Conservation (phyloP, 2,797 vertebrate species). For the Coluber constrictor region DNA sequence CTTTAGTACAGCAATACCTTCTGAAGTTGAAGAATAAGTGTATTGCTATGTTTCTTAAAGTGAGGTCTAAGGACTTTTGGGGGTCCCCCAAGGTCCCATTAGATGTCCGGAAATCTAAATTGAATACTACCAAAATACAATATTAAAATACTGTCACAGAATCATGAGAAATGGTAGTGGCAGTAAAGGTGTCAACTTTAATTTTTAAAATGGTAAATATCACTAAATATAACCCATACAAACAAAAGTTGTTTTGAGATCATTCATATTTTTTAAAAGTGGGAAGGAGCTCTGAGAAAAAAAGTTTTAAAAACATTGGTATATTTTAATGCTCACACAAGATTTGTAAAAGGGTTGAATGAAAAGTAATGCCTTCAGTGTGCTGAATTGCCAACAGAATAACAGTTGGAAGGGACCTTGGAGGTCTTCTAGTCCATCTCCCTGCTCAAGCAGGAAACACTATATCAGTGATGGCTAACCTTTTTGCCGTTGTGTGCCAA, state of each 20-base stretch:
- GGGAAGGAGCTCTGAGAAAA: not conserved
- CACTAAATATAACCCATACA: not conserved
- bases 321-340: not conserved
- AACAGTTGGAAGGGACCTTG: too few relatives aligned
- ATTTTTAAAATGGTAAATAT: not conserved
- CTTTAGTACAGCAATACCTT: not conserved
- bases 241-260: not conserved
- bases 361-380: not conserved
- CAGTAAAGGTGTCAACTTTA: not conserved
- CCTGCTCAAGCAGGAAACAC: too few relatives aligned
- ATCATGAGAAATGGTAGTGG: not conserved
- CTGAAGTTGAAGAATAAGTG: not conserved
- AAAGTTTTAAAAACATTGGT: not conserved
- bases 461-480: too few relatives aligned
- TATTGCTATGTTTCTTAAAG: not conserved
- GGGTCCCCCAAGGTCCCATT: not conserved
- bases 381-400: not conserved
- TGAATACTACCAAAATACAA: not conserved
- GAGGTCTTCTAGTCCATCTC: too few relatives aligned
- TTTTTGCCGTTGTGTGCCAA: too few relatives aligned
- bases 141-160: not conserved
- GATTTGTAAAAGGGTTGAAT: not conserved
- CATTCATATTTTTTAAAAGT: not conserved
- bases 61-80: not conserved
- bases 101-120: too few relatives aligned